These are phyloP conservation scores for Chironomus tentans DNA, from an alignment of 2,888 invertebrate genomes.

Conservation along the genomic window DNA sequence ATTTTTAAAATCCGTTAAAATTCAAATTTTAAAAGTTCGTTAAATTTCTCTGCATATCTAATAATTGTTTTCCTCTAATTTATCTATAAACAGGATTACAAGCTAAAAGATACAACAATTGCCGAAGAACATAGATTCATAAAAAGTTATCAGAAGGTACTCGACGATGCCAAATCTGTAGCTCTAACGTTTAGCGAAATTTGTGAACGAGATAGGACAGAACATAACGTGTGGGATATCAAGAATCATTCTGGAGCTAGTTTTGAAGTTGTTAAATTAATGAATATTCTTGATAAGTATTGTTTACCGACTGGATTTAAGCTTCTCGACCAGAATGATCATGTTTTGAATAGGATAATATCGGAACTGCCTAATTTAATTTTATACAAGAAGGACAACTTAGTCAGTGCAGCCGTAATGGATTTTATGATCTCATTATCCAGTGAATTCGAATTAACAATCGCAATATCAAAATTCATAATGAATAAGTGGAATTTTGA, in stretches of 20 bases:
- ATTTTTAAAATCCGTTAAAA: too few relatives aligned
- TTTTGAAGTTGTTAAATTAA: constrained; percentile 50
- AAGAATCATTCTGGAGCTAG: constrained; percentile 49
- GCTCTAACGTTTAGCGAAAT: too few relatives aligned
- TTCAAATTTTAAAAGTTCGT: too few relatives aligned
- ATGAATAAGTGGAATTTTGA: constrained; percentile 28
- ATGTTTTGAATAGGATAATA: constrained; percentile 34
- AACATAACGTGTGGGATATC: constrained; percentile 36
- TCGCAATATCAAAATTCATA: constrained; percentile 35
- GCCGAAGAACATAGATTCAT: too few relatives aligned
- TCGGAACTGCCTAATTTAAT: constrained; percentile 35
- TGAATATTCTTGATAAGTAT: constrained; percentile 53
- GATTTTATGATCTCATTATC: constrained; percentile 39
- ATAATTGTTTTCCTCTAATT: too few relatives aligned
- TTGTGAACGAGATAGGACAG: too few relatives aligned
- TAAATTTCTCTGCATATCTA: too few relatives aligned
- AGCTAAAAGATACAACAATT: too few relatives aligned
- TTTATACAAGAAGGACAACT: constrained; percentile 35
- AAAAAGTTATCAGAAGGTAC: too few relatives aligned
- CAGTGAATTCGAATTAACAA: constrained; percentile 39
- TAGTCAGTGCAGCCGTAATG: constrained; percentile 36
- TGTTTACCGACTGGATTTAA: constrained; percentile 37
- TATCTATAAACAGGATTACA: too few relatives aligned
- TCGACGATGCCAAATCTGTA: too few relatives aligned
- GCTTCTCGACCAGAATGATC: constrained; percentile 33